phyloP scores from a whole-genome alignment of 2,113 vertebrate species.

The Triplophysa rosa region DNA sequence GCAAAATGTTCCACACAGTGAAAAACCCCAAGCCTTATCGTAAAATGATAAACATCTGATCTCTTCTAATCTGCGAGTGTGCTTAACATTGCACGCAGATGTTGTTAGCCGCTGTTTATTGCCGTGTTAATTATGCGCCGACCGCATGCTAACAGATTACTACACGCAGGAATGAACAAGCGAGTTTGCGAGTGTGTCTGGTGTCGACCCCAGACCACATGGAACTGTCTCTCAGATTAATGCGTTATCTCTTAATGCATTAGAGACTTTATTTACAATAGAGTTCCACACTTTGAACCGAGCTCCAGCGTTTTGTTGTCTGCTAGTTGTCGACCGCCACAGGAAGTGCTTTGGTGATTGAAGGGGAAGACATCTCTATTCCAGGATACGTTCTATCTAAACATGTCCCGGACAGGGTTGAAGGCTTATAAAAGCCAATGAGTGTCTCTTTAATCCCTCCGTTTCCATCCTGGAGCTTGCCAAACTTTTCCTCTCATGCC shows the following conservation, averaged over 20 bases:
- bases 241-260: constrained; percentile 39
- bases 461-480: constrained; percentile 41
- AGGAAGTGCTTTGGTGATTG: constrained; percentile 48
- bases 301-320: constrained; percentile 18
- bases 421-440: constrained; percentile 47
- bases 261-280: not conserved
- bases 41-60: constrained; percentile 50
- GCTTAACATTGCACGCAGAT: constrained; percentile 46
- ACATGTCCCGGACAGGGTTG: constrained; percentile 41
- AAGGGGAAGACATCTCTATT: constrained; percentile 50
- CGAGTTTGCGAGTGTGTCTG: constrained; percentile 30
- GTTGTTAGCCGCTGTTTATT: constrained; percentile 51
- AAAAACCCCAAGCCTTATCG: constrained; percentile 32
- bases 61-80: constrained; percentile 38
- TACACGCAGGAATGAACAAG: constrained; percentile 22
- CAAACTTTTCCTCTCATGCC: constrained; percentile 53
- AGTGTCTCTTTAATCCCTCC: constrained; percentile 49
- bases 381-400: constrained; percentile 55
- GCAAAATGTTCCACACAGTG: constrained; percentile 6
- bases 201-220: constrained; percentile 44
- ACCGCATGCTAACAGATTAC: constrained; percentile 52
- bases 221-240: constrained; percentile 35
- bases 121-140: constrained; percentile 44
- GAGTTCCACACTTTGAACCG: constrained; percentile 6
- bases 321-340: constrained; percentile 41